These are phyloP conservation scores for Gobio occitaniae DNA, from an alignment of 2,797 vertebrate genomes.

Conservation along the genomic window DNA sequence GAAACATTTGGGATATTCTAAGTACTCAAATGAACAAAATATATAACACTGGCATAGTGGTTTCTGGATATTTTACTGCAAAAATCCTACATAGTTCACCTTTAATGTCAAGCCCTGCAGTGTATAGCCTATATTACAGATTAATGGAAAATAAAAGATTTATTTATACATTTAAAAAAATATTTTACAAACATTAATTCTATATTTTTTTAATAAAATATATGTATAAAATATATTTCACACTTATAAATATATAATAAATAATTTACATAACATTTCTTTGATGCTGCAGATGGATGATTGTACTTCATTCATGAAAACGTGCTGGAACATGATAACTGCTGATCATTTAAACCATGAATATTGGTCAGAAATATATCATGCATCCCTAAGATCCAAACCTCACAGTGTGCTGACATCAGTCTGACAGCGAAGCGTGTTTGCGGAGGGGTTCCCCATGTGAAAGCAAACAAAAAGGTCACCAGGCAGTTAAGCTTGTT, in stretches of 20 bases:
- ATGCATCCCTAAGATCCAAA: background rate
- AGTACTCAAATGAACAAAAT: too few species aligned
- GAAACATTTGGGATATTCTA: too few species aligned
- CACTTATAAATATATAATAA: background rate
- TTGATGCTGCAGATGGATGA: background rate
- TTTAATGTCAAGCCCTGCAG: too few species aligned
- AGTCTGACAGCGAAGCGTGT: background rate
- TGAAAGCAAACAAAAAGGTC: conserved; percentile 59
- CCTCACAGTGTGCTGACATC: conserved; percentile 8
- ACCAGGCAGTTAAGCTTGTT: conserved; percentile 52
- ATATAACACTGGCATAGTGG: too few species aligned
- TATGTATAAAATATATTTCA: background rate
- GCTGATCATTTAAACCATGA: background rate
- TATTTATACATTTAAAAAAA: too few species aligned
- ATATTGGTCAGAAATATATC: background rate
- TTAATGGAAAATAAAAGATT: too few species aligned
- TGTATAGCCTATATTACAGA: too few species aligned
- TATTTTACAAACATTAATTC: too few species aligned
- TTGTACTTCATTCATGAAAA: background rate
- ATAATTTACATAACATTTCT: background rate
- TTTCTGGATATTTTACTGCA: too few species aligned
- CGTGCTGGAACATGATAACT: background rate
- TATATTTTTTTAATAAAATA: background rate
- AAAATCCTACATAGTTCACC: too few species aligned
- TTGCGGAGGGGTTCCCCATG: conserved; percentile 44